Percentiles rank a stretch among this genome's conserved stretches.
Conservation (phyloP, 2,113 vertebrate species). For the Psammodynastes pulverulentus region DNA sequence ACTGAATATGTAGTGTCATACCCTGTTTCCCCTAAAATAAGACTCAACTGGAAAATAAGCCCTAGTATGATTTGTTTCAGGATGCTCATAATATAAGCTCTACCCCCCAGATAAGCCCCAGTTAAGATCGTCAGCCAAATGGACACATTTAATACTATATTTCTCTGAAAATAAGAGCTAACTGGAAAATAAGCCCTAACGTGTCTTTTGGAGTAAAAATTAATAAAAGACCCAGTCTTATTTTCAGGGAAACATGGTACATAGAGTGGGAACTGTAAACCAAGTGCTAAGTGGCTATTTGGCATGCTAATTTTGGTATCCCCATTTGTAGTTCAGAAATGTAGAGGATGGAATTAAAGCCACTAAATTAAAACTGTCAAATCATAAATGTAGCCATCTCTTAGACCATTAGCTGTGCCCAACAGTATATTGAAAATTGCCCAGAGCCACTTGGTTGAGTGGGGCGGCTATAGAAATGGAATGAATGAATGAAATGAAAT, state of each 20-base stretch:
- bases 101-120: too few relatives aligned
- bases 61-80: too few relatives aligned
- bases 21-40: too few relatives aligned
- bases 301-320: neutral
- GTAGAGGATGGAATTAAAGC: neutral
- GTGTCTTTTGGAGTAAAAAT: too few relatives aligned
- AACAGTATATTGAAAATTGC: neutral
- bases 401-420: neutral
- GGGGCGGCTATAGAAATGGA: neutral
- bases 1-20: neutral
- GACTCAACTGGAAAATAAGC: too few relatives aligned
- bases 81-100: too few relatives aligned
- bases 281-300: neutral
- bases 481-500: neutral
- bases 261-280: neutral
- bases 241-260: too few relatives aligned
- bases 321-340: neutral
- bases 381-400: neutral
- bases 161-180: too few relatives aligned
- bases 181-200: too few relatives aligned
- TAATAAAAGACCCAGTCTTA: too few relatives aligned
- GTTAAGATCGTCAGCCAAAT: too few relatives aligned
- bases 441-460: neutral
- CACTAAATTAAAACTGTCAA: neutral
- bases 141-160: too few relatives aligned